These are phyloP conservation scores for Xyrauchen texanus DNA, from an alignment of 2,113 vertebrate genomes.

Conservation along the genomic window DNA sequence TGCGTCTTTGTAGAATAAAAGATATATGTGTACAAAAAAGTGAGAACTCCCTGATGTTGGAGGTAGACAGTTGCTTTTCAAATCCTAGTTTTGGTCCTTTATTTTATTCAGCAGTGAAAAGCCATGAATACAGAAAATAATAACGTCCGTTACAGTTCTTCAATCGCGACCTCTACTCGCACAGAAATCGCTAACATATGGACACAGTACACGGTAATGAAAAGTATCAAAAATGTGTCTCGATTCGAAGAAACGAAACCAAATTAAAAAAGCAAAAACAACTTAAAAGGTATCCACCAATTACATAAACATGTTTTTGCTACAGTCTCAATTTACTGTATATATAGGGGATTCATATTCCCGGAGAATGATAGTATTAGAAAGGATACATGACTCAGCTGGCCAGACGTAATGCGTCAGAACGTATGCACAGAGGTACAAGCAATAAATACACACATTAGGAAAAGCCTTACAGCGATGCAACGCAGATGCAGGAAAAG, in stretches of 20 bases:
- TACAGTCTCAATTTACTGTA: slow-evolving; percentile 99
- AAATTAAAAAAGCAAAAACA: slow-evolving; percentile 75
- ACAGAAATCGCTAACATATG: slow-evolving; percentile 96
- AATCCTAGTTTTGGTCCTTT: slow-evolving; percentile 99
- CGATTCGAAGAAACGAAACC: slow-evolving; percentile 85
- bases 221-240: slow-evolving; percentile 98
- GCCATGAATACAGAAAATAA: slow-evolving; percentile 99
- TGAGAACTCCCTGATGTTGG: slow-evolving; percentile 91
- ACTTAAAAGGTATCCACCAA: slow-evolving; percentile 90
- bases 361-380: slow-evolving; percentile 96
- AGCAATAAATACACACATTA: slow-evolving; percentile 99
- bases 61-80: slow-evolving; percentile 98
- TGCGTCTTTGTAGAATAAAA: slow-evolving; percentile 88
- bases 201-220: slow-evolving; percentile 99
- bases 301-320: slow-evolving; percentile 97
- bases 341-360: slow-evolving; percentile 97
- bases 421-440: slow-evolving; percentile 99
- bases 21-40: slow-evolving; percentile 78
- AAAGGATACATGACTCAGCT: slow-evolving; percentile 99
- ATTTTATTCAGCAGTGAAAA: slow-evolving; percentile 99
- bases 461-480: slow-evolving; percentile 99
- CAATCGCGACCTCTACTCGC: slow-evolving; percentile 99
- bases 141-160: slow-evolving; percentile 98
- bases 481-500: slow-evolving; percentile 99
- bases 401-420: slow-evolving; percentile 99